These are phyloP conservation scores for Perognathus longimembris DNA, from an alignment of 2,113 vertebrate species.

Conservation along the genomic window DNA sequence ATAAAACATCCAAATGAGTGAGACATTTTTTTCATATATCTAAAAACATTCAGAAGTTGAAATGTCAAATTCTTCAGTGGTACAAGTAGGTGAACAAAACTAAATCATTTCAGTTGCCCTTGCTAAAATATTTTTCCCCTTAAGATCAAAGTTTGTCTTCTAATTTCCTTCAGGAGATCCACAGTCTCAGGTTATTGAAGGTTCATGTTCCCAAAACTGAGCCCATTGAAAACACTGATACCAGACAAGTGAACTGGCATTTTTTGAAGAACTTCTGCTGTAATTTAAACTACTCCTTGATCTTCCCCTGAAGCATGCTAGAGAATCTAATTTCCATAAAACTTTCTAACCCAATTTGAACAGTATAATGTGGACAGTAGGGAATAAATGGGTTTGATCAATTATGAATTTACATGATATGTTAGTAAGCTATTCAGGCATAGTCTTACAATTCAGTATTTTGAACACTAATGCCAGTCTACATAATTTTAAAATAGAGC, in stretches of 20 bases:
- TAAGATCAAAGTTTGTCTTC: slow-evolving; percentile 48
- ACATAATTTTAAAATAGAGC: slow-evolving; percentile 74
- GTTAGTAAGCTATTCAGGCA: slow-evolving; percentile 76
- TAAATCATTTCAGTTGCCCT: slow-evolving; percentile 49
- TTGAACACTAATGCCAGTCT: slow-evolving; percentile 73
- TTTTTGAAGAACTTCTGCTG: slow-evolving; percentile 68
- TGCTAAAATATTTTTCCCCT: not conserved
- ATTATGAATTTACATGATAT: slow-evolving; percentile 80
- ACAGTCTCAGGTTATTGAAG: not conserved
- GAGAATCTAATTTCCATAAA: slow-evolving; percentile 76
- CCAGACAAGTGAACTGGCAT: slow-evolving; percentile 51
- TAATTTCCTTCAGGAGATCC: slow-evolving; percentile 54
- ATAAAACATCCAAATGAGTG: not conserved
- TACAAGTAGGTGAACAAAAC: slow-evolving; percentile 55
- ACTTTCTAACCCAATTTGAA: slow-evolving; percentile 79
- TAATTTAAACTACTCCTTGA: slow-evolving; percentile 78
- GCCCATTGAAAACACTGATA: not conserved
- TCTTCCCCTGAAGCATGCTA: slow-evolving; percentile 72
- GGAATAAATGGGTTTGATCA: slow-evolving; percentile 81
- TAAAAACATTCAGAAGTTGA: slow-evolving; percentile 32
- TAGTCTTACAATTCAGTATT: slow-evolving; percentile 71
- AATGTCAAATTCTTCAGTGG: slow-evolving; percentile 55
- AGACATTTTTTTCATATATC: slow-evolving; percentile 32
- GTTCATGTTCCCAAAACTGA: slow-evolving; percentile 38
- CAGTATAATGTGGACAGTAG: slow-evolving; percentile 78